These are phyloP conservation scores for Dolichallabes microphthalmus DNA, from an alignment of 2,113 vertebrate species.

Conservation along the genomic window DNA sequence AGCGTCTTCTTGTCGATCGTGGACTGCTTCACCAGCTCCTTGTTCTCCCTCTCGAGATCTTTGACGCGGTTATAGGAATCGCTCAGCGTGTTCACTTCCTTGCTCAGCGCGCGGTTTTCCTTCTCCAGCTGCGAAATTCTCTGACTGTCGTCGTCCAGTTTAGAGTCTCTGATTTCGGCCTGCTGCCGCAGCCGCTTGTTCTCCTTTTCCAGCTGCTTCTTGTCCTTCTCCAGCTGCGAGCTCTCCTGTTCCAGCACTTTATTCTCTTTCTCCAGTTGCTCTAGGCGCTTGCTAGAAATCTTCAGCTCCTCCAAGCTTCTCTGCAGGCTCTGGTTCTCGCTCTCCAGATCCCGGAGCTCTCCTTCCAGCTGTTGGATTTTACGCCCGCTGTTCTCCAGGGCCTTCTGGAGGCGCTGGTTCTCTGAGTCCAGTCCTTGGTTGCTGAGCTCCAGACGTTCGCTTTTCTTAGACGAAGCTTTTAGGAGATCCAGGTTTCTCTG, in stretches of 20 bases:
- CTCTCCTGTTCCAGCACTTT: conserved; percentile 90
- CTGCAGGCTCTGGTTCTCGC: conserved; percentile 91
- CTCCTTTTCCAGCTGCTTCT: conserved; percentile 96
- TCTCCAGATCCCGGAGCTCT: conserved; percentile 89
- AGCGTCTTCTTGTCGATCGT: conserved; percentile 96
- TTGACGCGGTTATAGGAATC: conserved; percentile 86
- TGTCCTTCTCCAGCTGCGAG: conserved; percentile 92
- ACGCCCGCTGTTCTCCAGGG: conserved; percentile 92
- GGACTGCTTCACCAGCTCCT: conserved; percentile 89
- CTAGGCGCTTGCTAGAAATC: conserved; percentile 93
- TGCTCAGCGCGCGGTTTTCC: conserved; percentile 88
- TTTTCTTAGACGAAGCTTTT: conserved; percentile 92
- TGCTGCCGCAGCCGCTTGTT: conserved; percentile 94
- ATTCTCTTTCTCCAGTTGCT: conserved; percentile 93
- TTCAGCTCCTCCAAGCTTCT: conserved; percentile 92
- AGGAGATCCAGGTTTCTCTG: conserved; percentile 89
- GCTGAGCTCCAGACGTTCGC: conserved; percentile 91
- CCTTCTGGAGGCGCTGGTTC: conserved; percentile 95
- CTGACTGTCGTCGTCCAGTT: conserved; percentile 87
- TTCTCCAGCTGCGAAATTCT: conserved; percentile 87
- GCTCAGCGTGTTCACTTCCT: conserved; percentile 87
- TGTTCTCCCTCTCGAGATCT: conserved; percentile 93
- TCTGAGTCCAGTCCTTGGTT: conserved; percentile 95
- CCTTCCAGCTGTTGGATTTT: conserved; percentile 93
- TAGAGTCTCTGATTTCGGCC: conserved; percentile 91